phyloP scores from a whole-genome alignment of 2,797 vertebrate species.

The Pempheris klunzingeri region DNA sequence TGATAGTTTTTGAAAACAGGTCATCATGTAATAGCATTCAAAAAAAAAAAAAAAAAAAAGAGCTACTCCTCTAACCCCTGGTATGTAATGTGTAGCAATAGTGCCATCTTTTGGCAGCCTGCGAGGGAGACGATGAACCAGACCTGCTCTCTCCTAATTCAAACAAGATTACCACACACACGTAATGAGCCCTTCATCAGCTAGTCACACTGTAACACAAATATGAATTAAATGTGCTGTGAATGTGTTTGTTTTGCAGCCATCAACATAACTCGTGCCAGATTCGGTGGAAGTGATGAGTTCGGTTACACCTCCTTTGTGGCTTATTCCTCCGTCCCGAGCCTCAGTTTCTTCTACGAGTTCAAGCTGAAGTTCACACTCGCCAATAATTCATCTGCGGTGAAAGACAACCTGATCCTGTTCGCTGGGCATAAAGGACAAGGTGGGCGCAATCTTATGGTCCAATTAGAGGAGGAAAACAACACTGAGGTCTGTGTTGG shows the following conservation, averaged over 20 bases:
- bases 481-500: slow-evolving; percentile 34
- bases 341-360: slow-evolving; percentile 87
- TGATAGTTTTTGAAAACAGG: slow-evolving; percentile 80
- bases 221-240: slow-evolving; percentile 14
- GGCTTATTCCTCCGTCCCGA: slow-evolving; percentile 84
- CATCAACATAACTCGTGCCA: slow-evolving; percentile 86
- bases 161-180: slow-evolving; percentile 25
- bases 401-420: slow-evolving; percentile 91
- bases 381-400: slow-evolving; percentile 84
- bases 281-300: slow-evolving; percentile 87
- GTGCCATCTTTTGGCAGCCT: slow-evolving; percentile 84
- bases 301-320: slow-evolving; percentile 91
- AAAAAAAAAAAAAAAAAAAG: slow-evolving; percentile 68
- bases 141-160: slow-evolving; percentile 15
- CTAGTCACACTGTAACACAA: not conserved
- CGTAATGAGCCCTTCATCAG: slow-evolving; percentile 2
- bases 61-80: slow-evolving; percentile 32
- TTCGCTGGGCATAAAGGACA: slow-evolving; percentile 91
- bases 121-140: slow-evolving; percentile 31
- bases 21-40: slow-evolving; percentile 77
- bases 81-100: slow-evolving; percentile 76
- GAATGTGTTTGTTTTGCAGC: slow-evolving; percentile 77
- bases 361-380: slow-evolving; percentile 90
- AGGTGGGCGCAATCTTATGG: slow-evolving; percentile 82
- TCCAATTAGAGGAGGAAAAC: slow-evolving; percentile 39